These are phyloP conservation scores for Bombyx mori DNA, from an alignment of 1,140 invertebrate genomes.

Conservation along the genomic window ASM3026992v2 NC_085124.1:5288501-5289000, in stretches of 20 bases:
- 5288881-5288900: constrained; percentile 63
- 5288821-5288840: constrained; percentile 27
- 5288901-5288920: constrained; percentile 34
- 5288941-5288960: constrained; percentile 3
- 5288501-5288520: constrained; percentile 71
- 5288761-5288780: constrained; percentile 62
- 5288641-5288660: constrained; percentile 66
- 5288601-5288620: constrained; percentile 72
- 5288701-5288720: constrained; percentile 21
- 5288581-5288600: constrained; percentile 69
- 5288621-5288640: constrained; percentile 71
- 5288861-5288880: constrained; percentile 46
- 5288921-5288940: constrained; percentile 16
- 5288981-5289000: too few species aligned
- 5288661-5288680: constrained; percentile 59
- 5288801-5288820: constrained; percentile 35
- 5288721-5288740: constrained; percentile 37
- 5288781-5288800: constrained; percentile 51
- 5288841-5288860: constrained; percentile 36
- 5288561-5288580: constrained; percentile 63
- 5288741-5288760: constrained; percentile 62
- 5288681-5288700: constrained; percentile 34
- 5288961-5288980: too few species aligned
- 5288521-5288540: constrained; percentile 70
- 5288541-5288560: constrained; percentile 70